phyloP scores from a whole-genome alignment of 2,797 vertebrate species.

The Tauraco hartlaubi region DNA sequence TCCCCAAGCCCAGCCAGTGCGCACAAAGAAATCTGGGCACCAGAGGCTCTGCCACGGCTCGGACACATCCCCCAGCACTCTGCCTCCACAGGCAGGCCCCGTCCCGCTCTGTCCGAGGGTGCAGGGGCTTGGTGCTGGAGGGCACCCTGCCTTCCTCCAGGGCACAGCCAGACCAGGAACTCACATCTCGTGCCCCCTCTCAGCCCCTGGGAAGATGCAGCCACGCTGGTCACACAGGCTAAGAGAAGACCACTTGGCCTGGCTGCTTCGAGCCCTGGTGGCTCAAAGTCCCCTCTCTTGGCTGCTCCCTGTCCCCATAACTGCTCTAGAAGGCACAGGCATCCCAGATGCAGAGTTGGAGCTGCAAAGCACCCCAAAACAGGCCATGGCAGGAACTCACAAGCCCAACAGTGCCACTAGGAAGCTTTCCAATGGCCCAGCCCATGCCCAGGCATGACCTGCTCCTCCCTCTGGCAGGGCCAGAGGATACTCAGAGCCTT shows the following conservation, averaged over 20 bases:
- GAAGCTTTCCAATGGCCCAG: neutral
- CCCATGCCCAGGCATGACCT: neutral
- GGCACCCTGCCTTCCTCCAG: neutral
- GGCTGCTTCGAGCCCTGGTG: neutral
- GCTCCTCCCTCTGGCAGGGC: neutral
- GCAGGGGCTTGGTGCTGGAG: neutral
- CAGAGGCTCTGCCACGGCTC: neutral
- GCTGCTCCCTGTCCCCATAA: neutral
- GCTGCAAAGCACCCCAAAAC: neutral
- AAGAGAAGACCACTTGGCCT: neutral
- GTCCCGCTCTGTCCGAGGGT: rapidly evolving
- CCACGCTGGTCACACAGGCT: rapidly evolving
- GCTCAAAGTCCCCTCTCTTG: neutral
- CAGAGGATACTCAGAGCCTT: neutral
- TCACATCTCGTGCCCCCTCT: rapidly evolving
- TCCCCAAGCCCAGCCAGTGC: neutral
- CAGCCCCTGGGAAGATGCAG: neutral
- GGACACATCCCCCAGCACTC: neutral
- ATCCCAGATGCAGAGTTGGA: rapidly evolving
- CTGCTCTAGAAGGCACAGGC: neutral
- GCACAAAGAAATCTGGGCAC: neutral
- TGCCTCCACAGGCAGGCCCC: rapidly evolving
- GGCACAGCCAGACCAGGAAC: neutral
- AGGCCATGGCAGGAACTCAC: rapidly evolving
- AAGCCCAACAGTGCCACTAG: neutral